phyloP scores from a whole-genome alignment of 37 sponge, comb jelly and placozoan species.

The Beroe ovata region DNA sequence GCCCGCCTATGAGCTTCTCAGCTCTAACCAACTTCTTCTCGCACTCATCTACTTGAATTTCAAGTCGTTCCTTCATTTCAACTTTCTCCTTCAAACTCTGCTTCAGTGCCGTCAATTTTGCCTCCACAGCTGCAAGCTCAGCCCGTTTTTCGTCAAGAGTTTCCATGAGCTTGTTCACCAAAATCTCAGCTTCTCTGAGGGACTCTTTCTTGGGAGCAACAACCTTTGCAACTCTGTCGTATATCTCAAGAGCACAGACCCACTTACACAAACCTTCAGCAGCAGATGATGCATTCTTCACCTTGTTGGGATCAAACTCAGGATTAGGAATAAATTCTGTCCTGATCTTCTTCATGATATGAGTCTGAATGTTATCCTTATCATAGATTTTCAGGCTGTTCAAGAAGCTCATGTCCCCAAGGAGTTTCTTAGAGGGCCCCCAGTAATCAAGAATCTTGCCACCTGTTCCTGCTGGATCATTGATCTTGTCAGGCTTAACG shows the following conservation, averaged over 20 bases:
- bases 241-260: constrained; percentile 96
- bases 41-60: constrained; percentile 90
- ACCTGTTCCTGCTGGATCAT: constrained; percentile 89
- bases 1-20: constrained; percentile 96
- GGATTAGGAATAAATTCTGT: constrained; percentile 83
- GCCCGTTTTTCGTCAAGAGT: constrained; percentile 86
- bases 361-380: constrained; percentile 91
- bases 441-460: constrained; percentile 94
- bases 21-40: constrained; percentile 97
- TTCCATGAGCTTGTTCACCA: constrained; percentile 84
- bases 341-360: constrained; percentile 92
- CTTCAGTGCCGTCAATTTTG: constrained; percentile 82
- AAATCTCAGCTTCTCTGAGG: constrained; percentile 81
- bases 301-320: constrained; percentile 95
- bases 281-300: constrained; percentile 92
- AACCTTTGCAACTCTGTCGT: constrained; percentile 98
- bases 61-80: constrained; percentile 87
- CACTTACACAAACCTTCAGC: constrained; percentile 97
- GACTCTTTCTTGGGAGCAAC: constrained; percentile 97
- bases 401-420: constrained; percentile 95
- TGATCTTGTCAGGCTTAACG: constrained; percentile 93
- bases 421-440: constrained; percentile 95
- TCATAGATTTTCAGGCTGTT: constrained; percentile 87
- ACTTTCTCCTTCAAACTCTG: constrained; percentile 86
- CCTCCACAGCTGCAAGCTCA: constrained; percentile 95